Evolutionary conservation across 2,888 invertebrate genomes (phyloP).

Genomic region (Creontiades dilutus): DNA sequence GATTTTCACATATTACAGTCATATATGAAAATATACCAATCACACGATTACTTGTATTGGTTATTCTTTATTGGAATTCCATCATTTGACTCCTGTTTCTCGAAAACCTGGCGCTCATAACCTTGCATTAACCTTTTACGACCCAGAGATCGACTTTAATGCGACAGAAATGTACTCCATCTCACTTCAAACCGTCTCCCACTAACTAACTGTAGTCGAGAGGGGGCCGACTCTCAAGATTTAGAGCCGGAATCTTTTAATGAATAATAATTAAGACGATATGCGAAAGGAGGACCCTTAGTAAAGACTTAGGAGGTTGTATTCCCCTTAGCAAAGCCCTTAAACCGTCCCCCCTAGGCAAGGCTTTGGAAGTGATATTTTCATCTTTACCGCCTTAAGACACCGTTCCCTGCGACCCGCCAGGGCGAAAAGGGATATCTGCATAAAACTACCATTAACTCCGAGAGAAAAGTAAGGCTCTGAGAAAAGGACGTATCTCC

Average conservation of each 20-base stretch:
- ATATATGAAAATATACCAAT: too few relatives aligned
- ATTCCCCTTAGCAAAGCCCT: slow-evolving; percentile 29
- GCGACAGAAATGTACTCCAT: neutral
- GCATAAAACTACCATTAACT: slow-evolving; percentile 74
- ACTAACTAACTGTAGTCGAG: neutral
- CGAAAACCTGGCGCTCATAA: too few relatives aligned
- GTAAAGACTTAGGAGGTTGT: slow-evolving; percentile 42
- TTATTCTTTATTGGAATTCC: too few relatives aligned
- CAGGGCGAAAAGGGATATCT: slow-evolving; percentile 67
- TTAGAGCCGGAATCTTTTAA: slow-evolving; percentile 70
- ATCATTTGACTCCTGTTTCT: too few relatives aligned
- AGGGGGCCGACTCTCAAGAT: slow-evolving; percentile 3
- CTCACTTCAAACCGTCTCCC: neutral
- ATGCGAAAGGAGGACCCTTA: slow-evolving; percentile 45
- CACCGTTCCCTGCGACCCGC: slow-evolving; percentile 34
- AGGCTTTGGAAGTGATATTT: slow-evolving; percentile 59
- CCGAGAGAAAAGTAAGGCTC: slow-evolving; percentile 66
- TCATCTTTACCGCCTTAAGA: slow-evolving; percentile 69
- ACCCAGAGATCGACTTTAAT: neutral
- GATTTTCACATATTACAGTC: too few relatives aligned
- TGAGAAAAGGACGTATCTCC: slow-evolving; percentile 48
- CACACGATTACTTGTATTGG: too few relatives aligned
- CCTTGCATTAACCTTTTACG: neutral
- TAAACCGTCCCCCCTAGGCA: neutral
- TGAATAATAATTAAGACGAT: slow-evolving; percentile 71